Percentiles rank a stretch among this genome's conserved stretches.
Evolutionary conservation across 2,888 invertebrate genomes (phyloP).

Genomic region (Eupithecia subumbrata): DNA sequence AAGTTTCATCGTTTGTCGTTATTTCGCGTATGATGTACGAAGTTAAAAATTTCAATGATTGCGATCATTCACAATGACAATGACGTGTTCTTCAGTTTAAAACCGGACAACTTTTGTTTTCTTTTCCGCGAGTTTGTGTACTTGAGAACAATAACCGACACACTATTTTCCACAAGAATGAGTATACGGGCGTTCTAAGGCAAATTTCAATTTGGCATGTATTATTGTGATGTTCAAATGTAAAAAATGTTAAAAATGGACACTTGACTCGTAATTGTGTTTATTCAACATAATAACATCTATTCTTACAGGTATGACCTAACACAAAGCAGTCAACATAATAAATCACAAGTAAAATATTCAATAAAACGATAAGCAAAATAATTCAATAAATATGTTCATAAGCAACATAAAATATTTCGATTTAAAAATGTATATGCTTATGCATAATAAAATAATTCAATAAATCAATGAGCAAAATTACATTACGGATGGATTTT

Average conservation of each 20-base stretch:
- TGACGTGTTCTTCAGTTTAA: background rate
- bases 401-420: no score
- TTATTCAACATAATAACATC: no score
- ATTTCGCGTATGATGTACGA: background rate
- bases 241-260: background rate
- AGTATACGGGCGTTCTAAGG: background rate
- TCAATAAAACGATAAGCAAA: no score
- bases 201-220: background rate
- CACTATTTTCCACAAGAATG: background rate
- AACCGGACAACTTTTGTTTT: slow-evolving; percentile 4
- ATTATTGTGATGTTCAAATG: background rate
- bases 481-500: no score
- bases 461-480: no score
- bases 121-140: slow-evolving; percentile 1
- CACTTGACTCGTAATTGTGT: no score
- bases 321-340: no score
- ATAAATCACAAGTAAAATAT: no score
- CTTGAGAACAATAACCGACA: background rate
- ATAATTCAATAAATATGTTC: no score
- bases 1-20: background rate
- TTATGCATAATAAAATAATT: no score
- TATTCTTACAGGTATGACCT: no score
- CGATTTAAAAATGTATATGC: no score
- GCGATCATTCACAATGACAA: background rate
- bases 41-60: background rate